These are phyloP conservation scores for Phortica magna DNA, from an alignment of 2,888 invertebrate species.

Conservation along the genomic window DNA sequence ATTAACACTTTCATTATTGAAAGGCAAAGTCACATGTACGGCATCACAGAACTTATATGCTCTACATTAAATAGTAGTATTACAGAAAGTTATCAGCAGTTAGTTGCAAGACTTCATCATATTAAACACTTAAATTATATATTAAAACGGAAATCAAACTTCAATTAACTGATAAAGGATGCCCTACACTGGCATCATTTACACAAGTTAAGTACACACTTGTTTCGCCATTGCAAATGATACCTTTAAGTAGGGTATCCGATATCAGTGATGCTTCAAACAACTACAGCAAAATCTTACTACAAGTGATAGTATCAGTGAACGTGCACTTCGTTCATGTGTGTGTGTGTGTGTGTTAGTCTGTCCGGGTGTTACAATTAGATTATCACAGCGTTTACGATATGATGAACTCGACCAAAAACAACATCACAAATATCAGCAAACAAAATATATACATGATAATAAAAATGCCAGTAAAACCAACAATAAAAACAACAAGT, in stretches of 20 bases:
- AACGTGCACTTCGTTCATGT: slow-evolving; percentile 41
- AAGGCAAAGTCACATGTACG: too few species aligned
- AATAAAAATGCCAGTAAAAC: slow-evolving; percentile 48
- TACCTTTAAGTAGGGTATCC: neutral
- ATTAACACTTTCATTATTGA: neutral
- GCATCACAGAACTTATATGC: too few species aligned
- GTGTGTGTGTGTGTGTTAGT: slow-evolving; percentile 17
- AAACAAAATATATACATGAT: slow-evolving; percentile 46
- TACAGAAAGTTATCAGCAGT: too few species aligned
- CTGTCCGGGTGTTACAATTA: slow-evolving; percentile 60
- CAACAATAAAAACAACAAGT: slow-evolving; percentile 12
- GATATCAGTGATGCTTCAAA: neutral
- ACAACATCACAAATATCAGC: slow-evolving; percentile 31
- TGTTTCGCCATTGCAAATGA: neutral
- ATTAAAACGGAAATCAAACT: too few species aligned
- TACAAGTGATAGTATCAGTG: slow-evolving; percentile 18
- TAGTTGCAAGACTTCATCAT: too few species aligned
- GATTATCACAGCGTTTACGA: slow-evolving; percentile 56
- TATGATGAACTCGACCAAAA: slow-evolving; percentile 13
- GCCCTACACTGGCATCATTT: too few species aligned
- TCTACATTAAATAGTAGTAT: too few species aligned
- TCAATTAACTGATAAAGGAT: too few species aligned
- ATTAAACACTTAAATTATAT: too few species aligned
- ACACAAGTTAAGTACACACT: neutral
- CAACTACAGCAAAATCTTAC: slow-evolving; percentile 8